phyloP scores from a whole-genome alignment of 2,888 invertebrate genomes.

The Melanchra persicariae region DNA sequence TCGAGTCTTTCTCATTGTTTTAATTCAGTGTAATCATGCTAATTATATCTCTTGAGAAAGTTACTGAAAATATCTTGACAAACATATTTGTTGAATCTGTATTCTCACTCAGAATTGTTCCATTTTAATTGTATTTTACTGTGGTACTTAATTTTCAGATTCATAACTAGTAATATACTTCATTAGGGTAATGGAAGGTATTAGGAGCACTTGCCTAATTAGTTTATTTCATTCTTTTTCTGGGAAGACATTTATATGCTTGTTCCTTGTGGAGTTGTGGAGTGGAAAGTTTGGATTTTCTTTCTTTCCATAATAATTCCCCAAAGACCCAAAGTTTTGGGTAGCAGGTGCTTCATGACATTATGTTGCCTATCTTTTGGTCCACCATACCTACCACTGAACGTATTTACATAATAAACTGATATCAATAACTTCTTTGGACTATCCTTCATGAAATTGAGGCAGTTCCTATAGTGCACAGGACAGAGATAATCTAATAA shows the following conservation, averaged over 20 bases:
- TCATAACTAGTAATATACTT: slow-evolving; percentile 24
- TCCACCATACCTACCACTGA: background rate
- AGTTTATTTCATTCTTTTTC: background rate
- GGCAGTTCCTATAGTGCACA: too few relatives aligned
- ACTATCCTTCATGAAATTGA: too few relatives aligned
- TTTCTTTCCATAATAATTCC: background rate
- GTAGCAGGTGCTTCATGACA: background rate
- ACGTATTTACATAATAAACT: too few relatives aligned
- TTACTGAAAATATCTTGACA: background rate
- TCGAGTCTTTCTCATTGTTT: background rate
- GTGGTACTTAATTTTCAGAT: slow-evolving; percentile 1
- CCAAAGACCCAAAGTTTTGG: background rate
- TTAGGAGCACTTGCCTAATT: background rate
- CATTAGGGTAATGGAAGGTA: slow-evolving; percentile 7
- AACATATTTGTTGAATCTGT: background rate
- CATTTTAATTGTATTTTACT: background rate
- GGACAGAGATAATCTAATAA: too few relatives aligned
- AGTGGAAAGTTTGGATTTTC: background rate
- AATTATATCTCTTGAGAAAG: background rate
- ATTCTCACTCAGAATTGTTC: background rate
- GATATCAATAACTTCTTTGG: too few relatives aligned
- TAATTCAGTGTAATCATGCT: background rate
- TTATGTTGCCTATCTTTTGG: background rate
- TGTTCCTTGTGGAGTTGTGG: background rate
- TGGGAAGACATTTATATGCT: background rate